Evolutionary conservation across 2,797 vertebrate species (phyloP), one percentile per base, ranked within the genome.

Genomic region (Gastrophryne carolinensis): DNA sequence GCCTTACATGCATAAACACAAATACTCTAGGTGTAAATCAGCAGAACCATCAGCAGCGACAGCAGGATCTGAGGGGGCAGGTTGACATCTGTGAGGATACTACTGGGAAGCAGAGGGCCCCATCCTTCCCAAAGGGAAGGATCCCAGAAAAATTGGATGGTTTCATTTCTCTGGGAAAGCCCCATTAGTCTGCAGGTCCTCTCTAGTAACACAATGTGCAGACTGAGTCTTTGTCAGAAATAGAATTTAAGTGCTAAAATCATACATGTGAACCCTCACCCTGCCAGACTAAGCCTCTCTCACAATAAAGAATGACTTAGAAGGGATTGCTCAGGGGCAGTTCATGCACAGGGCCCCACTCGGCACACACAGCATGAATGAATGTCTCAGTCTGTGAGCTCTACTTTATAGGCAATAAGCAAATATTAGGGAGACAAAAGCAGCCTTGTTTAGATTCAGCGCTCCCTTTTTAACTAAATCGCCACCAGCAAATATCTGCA

Each of bases 351-450:
- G 6, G 29, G 17, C 19, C 32, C 30, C 24, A 2, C 9, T 34
- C 7, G n/a, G 11, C 19, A 11, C 12, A 13, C 23, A 11, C 13
- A 49, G 37, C 58, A 71, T 11, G 39, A 71, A 49, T 57, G 39
- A 57, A 27, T 29, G 54, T 72, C 56, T 17, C 27, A 50, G 41
- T 26, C 56, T 3, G 54, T 4, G 39, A 1, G 68, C 41, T 50
- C 44, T 5, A 24, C 34, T 64, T 56, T 73, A 73, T 56, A 57
- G 50, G 52, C 47, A 47, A 56, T 32, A 44, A 34, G 50, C 50
- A 73, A 56, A 73, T 73, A 73, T 34, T 54, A 65, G 58, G 27
- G 30, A 54, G 11, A 73, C 72, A 73, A 65, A 57, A 35, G 72
- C 50, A 17, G 15, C 13, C 72, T 73, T 73, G 72, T 73, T 65